These are phyloP conservation scores for Saccopteryx leptura DNA, from an alignment of 2,113 vertebrate species.

Conservation along the genomic window DNA sequence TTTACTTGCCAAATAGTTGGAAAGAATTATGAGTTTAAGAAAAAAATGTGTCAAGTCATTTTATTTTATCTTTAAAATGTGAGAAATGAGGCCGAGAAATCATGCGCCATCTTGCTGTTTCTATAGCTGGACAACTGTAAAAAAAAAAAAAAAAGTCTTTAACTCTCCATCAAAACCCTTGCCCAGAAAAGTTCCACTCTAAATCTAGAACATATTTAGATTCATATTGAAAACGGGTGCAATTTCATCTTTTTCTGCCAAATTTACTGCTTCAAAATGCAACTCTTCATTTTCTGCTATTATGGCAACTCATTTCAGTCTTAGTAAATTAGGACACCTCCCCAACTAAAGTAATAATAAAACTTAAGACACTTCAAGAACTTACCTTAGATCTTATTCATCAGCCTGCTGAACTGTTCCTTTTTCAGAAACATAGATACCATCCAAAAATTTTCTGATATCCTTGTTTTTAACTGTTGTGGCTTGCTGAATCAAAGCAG, in stretches of 20 bases:
- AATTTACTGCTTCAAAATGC: background rate
- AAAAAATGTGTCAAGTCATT: slow-evolving; percentile 36
- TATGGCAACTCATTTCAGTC: background rate
- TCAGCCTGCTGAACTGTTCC: slow-evolving; percentile 92
- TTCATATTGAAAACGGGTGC: background rate
- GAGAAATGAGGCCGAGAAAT: background rate
- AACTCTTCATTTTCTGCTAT: accelerated
- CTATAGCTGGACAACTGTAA: slow-evolving; percentile 64
- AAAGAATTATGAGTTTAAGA: slow-evolving; percentile 22
- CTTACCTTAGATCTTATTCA: slow-evolving; percentile 88
- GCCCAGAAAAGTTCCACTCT: background rate
- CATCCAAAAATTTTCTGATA: slow-evolving; percentile 97
- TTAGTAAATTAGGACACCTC: background rate
- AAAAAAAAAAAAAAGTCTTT: slow-evolving; percentile 48
- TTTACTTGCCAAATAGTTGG: background rate
- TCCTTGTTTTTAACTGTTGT: slow-evolving; percentile 99
- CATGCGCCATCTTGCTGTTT: background rate
- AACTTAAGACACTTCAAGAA: background rate
- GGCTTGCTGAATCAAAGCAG: slow-evolving; percentile 99
- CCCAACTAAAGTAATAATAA: background rate
- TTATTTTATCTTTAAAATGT: slow-evolving; percentile 66
- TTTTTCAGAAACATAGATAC: slow-evolving; percentile 95
- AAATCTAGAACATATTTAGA: background rate
- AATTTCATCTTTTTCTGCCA: background rate
- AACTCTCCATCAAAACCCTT: background rate